Conservation (phyloP, 2,888 invertebrate genomes). For the Anagyrus pseudococci region DNA sequence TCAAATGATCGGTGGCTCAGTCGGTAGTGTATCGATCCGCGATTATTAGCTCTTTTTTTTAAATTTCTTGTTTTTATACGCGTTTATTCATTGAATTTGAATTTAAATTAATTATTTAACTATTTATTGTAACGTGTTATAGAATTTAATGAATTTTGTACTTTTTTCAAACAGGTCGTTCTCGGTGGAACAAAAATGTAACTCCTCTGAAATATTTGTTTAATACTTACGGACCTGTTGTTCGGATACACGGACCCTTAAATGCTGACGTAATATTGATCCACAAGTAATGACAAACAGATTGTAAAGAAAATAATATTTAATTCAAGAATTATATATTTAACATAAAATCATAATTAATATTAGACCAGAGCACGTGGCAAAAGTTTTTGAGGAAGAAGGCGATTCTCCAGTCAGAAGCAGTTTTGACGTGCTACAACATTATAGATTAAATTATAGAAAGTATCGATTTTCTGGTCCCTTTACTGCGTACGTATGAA, state of each 20-base stretch:
- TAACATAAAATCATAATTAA: not conserved
- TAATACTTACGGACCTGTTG: constrained; percentile 70
- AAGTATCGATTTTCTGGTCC: constrained; percentile 66
- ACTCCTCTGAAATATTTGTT: constrained; percentile 62
- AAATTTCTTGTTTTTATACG: too few species aligned
- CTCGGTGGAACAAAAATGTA: constrained; percentile 63
- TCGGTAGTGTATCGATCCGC: too few species aligned
- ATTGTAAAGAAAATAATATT: not conserved
- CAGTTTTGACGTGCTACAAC: constrained; percentile 70
- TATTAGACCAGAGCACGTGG: constrained; percentile 69
- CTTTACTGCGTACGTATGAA: constrained; percentile 65
- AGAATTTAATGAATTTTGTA: too few species aligned
- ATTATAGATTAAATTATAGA: constrained; percentile 68
- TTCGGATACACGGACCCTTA: constrained; percentile 71
- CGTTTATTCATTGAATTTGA: too few species aligned
- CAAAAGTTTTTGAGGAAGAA: constrained; percentile 69
- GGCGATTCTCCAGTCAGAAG: constrained; percentile 69
- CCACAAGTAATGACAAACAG: constrained; percentile 44
- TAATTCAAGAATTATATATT: not conserved
- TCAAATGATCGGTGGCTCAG: too few species aligned
- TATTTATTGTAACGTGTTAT: too few species aligned
- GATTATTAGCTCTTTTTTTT: too few species aligned
- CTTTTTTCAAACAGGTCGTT: too few species aligned
- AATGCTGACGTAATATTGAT: constrained; percentile 71
- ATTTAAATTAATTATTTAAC: too few species aligned